Base-by-base conservation (phyloP, 2,888 invertebrate genomes). In the Mactromeris polynyma region DNA sequence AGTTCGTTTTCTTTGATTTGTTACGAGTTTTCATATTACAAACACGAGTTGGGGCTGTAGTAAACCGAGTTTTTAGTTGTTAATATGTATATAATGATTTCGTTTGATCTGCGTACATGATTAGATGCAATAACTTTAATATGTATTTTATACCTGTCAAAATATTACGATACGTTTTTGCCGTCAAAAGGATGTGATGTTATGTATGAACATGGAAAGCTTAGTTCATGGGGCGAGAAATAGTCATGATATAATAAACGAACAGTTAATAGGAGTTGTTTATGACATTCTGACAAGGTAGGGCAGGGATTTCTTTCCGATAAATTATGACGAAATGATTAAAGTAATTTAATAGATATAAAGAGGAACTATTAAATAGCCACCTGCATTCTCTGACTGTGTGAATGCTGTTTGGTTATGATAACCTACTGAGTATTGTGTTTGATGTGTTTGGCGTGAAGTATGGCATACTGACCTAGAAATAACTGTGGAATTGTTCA, bases 41-140 rank as follows among this genome's bases (percentile, higher is more conserved):
- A 33, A 73, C 73, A 73, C 14, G 31, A 36, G 26, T 33, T 19
- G 33, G 36, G 73, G 19, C 14, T 11, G 73, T 3, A 2, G 36
- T 73, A 73, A 73, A 73, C 73, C 73, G 73, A 73, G 73, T 26
- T 73, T 7, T 73, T 73, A 26, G 14, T 36, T 73, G 73, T 73
- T 33, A 58, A 73, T 73, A 73, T 73, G 33, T 33, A 0, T 73
- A 73, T 36, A 73, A 81, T 54, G 33, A 21, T 54, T 36, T 19
- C 81, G 21, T 81, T 81, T 81, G 81, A 81, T 81, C 81, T 26
- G 7, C 31, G 36, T 33, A 36, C 54, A 33, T 58, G 81, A 81
- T 54, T 81, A 33, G 33, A 17, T 33, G 81, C 31, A 54, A 81
- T 54, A 81, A 54, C 54, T 81, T 54, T 81, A 54, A 81, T 54